A percentile compares a stretch with the other conserved stretches of the same genome.
Conservation (phyloP, 2,797 vertebrate genomes). For the Phrynocephalus forsythii region DNA sequence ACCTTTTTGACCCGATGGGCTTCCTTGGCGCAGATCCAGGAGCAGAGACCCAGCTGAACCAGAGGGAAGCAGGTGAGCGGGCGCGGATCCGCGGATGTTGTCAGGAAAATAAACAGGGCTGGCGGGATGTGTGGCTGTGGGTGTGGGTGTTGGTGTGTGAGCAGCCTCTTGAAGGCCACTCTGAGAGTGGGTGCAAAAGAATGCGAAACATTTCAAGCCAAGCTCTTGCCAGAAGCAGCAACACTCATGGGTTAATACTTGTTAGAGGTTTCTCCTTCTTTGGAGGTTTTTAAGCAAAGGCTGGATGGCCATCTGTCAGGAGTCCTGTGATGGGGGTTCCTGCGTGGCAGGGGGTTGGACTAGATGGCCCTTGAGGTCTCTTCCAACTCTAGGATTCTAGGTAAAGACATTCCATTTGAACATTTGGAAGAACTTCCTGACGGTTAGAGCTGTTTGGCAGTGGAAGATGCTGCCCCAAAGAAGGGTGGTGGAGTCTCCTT, state of each 20-base stretch:
- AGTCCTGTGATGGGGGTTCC: too few species aligned
- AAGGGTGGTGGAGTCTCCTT: too few species aligned
- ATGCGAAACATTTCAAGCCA: background rate
- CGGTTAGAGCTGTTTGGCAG: too few species aligned
- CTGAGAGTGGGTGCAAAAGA: background rate
- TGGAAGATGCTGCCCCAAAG: too few species aligned
- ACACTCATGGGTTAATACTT: background rate
- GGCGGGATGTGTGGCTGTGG: background rate
- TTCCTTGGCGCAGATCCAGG: constrained; percentile 51
- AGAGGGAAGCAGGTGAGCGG: constrained; percentile 61
- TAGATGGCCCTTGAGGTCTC: too few species aligned
- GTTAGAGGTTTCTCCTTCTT: too few species aligned
- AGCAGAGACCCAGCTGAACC: constrained; percentile 47
- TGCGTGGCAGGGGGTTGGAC: too few species aligned
- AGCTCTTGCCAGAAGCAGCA: background rate
- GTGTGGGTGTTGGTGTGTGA: rapidly evolving
- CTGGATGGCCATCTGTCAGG: too few species aligned
- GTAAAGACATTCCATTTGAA: too few species aligned
- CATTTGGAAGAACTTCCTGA: too few species aligned
- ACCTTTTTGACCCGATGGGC: constrained; percentile 44
- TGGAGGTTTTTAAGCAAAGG: too few species aligned
- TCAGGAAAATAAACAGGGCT: background rate
- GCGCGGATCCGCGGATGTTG: rapidly evolving
- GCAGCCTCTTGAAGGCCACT: background rate
- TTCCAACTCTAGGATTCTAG: too few species aligned